Percentiles rank a stretch among this genome's conserved stretches.
Evolutionary conservation across 2,888 invertebrate species (phyloP).

Genomic region (Galeruca laticollis): DNA sequence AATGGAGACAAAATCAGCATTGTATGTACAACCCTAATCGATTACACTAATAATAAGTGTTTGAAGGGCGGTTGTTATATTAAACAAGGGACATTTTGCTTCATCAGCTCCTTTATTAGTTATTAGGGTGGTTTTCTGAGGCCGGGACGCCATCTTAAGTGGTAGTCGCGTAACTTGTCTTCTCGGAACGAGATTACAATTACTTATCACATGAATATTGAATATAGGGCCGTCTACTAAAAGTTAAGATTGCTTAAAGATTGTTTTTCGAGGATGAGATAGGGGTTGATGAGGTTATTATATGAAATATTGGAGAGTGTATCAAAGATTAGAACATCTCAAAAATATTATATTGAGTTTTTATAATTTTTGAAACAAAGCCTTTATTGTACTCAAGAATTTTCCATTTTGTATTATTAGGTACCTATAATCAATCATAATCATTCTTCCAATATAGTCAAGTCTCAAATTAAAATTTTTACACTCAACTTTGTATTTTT

Average conservation of each 20-base stretch:
- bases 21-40: constrained; percentile 56
- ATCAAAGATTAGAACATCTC: too few relatives aligned
- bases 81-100: constrained; percentile 64
- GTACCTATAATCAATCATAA: too few relatives aligned
- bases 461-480: too few relatives aligned
- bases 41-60: constrained; percentile 60
- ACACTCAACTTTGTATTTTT: too few relatives aligned
- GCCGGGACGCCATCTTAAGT: constrained; percentile 53
- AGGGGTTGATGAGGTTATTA: constrained; percentile 5
- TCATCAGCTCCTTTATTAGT: constrained; percentile 65
- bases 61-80: constrained; percentile 58
- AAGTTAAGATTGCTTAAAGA: constrained; percentile 51
- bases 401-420: too few relatives aligned
- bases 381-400: too few relatives aligned
- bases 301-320: not conserved
- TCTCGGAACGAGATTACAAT: constrained; percentile 41
- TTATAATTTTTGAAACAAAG: too few relatives aligned
- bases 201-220: constrained; percentile 54
- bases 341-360: too few relatives aligned
- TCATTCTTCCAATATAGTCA: too few relatives aligned
- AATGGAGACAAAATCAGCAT: constrained; percentile 45
- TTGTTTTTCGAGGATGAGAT: constrained; percentile 30
- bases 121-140: constrained; percentile 60
- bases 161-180: constrained; percentile 48
- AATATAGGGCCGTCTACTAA: constrained; percentile 50